phyloP scores from a whole-genome alignment of 2,888 invertebrate species.

The Perizoma affinitatum region DNA sequence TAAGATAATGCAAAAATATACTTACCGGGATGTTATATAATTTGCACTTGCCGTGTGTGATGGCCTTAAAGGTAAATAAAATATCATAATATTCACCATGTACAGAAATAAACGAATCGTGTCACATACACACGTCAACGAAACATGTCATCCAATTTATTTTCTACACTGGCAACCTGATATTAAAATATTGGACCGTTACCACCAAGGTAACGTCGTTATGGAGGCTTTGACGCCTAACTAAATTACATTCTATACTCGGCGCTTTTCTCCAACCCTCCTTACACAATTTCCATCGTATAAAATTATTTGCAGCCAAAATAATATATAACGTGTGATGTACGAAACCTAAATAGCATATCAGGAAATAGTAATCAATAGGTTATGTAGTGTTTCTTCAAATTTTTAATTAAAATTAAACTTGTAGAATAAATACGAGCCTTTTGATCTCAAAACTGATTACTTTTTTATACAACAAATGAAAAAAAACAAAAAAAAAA shows the following conservation, averaged over 20 bases:
- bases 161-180: constrained; percentile 8
- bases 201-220: constrained; percentile 18
- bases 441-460: too few species aligned
- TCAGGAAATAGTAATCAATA: not conserved
- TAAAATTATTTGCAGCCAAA: constrained; percentile 12
- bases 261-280: constrained; percentile 9
- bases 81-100: not conserved
- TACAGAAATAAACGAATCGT: constrained; percentile 8
- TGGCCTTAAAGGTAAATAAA: too few species aligned
- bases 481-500: not conserved
- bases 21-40: too few species aligned
- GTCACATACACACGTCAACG: not conserved
- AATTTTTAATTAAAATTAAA: not conserved
- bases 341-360: not conserved
- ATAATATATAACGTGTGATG: not conserved
- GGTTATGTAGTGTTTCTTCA: not conserved
- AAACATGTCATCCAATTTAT: constrained; percentile 13
- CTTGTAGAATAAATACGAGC: too few species aligned
- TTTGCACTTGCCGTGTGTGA: too few species aligned
- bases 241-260: constrained; percentile 12
- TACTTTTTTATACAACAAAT: too few species aligned
- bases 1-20: too few species aligned
- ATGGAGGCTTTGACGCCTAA: constrained; percentile 22
- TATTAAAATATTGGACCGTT: constrained; percentile 22
- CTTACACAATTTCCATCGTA: constrained; percentile 8